These are phyloP conservation scores for Chaetura pelagica DNA, from an alignment of 2,113 vertebrate species.

Conservation along the genomic window DNA sequence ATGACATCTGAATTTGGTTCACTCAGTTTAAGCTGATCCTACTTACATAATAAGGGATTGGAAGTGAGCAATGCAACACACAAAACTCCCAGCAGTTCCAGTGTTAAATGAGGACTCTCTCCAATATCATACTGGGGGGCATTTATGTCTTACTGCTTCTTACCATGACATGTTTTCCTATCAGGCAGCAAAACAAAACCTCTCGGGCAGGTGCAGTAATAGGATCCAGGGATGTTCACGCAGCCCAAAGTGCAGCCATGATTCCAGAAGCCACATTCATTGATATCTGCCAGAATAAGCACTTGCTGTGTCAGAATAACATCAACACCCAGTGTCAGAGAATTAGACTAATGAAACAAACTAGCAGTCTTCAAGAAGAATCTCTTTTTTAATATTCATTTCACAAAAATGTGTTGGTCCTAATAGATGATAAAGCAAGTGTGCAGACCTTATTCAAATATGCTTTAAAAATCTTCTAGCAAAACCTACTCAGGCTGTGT, in stretches of 20 bases:
- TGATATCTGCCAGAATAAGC: conserved; percentile 82
- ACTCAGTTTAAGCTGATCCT: background rate
- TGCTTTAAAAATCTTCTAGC: background rate
- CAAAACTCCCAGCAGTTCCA: background rate
- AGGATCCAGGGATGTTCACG: conserved; percentile 91
- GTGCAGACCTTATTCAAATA: background rate
- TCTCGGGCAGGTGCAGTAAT: conserved; percentile 91
- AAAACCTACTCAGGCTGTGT: background rate
- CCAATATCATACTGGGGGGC: fast-evolving
- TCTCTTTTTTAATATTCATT: background rate
- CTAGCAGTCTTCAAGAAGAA: background rate
- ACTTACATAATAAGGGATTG: background rate
- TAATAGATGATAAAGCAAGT: background rate
- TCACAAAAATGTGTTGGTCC: background rate
- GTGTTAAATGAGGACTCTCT: background rate
- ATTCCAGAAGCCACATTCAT: conserved; percentile 91
- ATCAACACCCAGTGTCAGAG: background rate
- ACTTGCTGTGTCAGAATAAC: background rate
- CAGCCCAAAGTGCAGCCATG: conserved; percentile 95
- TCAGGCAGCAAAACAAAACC: conserved; percentile 89
- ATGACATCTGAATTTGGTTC: background rate
- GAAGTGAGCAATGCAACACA: background rate
- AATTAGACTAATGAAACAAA: background rate
- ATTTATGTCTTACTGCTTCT: background rate
- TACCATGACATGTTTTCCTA: conserved; percentile 88